Percentiles rank a stretch among this genome's conserved stretches.
These are phyloP conservation scores for Mobula hypostoma DNA, from an alignment of 2,113 vertebrate species.

Conservation along the genomic window DNA sequence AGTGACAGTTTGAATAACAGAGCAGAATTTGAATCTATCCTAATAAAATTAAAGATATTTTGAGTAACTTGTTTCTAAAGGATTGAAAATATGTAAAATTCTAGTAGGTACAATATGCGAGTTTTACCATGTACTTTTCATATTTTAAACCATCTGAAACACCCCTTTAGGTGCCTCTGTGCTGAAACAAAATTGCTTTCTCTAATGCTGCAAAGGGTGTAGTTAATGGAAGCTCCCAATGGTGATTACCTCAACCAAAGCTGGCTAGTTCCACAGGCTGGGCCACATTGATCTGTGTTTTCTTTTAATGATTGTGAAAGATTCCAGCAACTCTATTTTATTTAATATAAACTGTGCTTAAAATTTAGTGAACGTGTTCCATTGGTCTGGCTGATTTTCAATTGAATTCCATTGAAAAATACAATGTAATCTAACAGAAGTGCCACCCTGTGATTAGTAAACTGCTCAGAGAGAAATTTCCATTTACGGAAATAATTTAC, in stretches of 20 bases:
- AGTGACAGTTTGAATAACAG: neutral
- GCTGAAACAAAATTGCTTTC: neutral
- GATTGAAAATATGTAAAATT: neutral
- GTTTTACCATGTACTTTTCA: neutral
- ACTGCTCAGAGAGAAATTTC: neutral
- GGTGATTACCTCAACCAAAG: neutral
- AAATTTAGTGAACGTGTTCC: neutral
- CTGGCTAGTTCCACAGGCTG: neutral
- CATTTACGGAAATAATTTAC: constrained; percentile 53
- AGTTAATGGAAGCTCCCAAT: neutral
- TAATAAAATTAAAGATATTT: neutral
- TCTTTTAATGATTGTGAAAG: neutral
- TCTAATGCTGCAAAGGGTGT: neutral
- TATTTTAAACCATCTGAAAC: neutral
- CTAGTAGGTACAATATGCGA: neutral
- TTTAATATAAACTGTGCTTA: neutral
- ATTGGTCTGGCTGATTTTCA: neutral
- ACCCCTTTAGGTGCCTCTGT: neutral
- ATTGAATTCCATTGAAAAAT: neutral
- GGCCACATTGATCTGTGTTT: too few relatives aligned
- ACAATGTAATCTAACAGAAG: neutral
- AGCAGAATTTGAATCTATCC: neutral
- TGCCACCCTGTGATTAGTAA: neutral
- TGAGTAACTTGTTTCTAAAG: neutral
- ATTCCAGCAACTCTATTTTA: neutral